Base-by-base conservation (phyloP, 1,140 invertebrate genomes). In the Lineus longissimus region DNA sequence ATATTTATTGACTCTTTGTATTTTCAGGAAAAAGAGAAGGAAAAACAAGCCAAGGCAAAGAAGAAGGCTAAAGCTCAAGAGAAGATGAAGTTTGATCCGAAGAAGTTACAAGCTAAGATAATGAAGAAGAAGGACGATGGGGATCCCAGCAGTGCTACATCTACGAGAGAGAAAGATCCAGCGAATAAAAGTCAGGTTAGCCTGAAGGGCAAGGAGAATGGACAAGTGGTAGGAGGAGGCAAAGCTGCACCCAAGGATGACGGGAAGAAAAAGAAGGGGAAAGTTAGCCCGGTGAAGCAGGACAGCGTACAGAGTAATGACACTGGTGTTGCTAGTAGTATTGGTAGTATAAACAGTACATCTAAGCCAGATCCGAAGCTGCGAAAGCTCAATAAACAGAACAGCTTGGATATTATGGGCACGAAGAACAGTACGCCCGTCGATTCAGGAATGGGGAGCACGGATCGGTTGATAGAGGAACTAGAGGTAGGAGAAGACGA, bases 21-120 rank as follows among this genome's bases (percentile, higher is more conserved):
- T 22, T 66, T 68, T 43, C 56, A 73, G 71, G 72, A 76, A 65
- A 71, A 66, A 66, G 74, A 68, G 33, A 65, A 66, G 61, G 65
- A 71, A 33, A 56, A 62, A 27, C 68, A 64, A 47, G 70, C 64
- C 57, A 73, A 66, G 43, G 65, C 55, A 30, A 67, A 63, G 45
- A 63, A 54, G 62, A 64, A 58, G 33, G 62, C 33, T 9, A 29
- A 22, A 22, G 19, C 45, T 17, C 55, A 31, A 31, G 55, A 57
- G 55, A 57, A 31, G 27, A 36, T 31, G n/a, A 25, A 30, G 25
- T 19, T 31, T 30, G 36, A 29, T 6, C 55, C 36, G 6, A 15
- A 36, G 23, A 30, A 57, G 55, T 17, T 57, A 19, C n/a, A 30
- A 30, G 22, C 25, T 2, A 17, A 30, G 25, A 57, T 31, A 15